Conservation (phyloP, 2,888 invertebrate genomes). For the Himalopsyche tibetana region DNA sequence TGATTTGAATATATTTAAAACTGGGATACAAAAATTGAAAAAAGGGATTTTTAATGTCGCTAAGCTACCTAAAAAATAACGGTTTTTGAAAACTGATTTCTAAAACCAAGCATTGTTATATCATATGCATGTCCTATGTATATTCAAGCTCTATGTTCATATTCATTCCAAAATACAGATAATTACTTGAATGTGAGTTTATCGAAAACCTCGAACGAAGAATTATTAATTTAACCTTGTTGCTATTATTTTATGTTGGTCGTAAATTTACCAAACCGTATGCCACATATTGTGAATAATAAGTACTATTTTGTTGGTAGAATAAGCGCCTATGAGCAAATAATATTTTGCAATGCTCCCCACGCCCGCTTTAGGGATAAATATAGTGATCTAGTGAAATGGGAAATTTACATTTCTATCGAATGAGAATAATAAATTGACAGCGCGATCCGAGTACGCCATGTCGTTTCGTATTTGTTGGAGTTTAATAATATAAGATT, state of each 20-base stretch:
- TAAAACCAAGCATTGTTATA: no score
- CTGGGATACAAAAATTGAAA: no score
- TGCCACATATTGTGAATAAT: conserved; percentile 22
- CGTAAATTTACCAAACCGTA: neutral
- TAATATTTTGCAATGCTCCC: conserved; percentile 23
- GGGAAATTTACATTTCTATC: conserved; percentile 36
- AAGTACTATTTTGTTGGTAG: conserved; percentile 13
- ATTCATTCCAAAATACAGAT: no score
- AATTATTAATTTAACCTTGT: neutral
- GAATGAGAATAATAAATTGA: conserved; percentile 12
- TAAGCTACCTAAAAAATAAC: no score
- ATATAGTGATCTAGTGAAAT: conserved; percentile 22
- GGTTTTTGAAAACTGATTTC: no score
- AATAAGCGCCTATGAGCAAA: neutral
- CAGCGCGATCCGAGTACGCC: neutral
- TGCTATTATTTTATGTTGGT: neutral
- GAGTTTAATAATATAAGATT: neutral
- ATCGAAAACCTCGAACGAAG: no score
- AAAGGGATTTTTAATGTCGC: no score
- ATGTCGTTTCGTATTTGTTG: neutral
- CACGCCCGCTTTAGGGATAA: neutral
- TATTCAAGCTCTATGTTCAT: no score
- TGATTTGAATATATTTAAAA: no score
- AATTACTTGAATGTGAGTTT: no score
- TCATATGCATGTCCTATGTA: no score